A percentile compares a stretch with the other conserved stretches of the same genome.
phyloP scores from a whole-genome alignment of 1,140 invertebrate genomes.

The Drosophila aff. region DNA sequence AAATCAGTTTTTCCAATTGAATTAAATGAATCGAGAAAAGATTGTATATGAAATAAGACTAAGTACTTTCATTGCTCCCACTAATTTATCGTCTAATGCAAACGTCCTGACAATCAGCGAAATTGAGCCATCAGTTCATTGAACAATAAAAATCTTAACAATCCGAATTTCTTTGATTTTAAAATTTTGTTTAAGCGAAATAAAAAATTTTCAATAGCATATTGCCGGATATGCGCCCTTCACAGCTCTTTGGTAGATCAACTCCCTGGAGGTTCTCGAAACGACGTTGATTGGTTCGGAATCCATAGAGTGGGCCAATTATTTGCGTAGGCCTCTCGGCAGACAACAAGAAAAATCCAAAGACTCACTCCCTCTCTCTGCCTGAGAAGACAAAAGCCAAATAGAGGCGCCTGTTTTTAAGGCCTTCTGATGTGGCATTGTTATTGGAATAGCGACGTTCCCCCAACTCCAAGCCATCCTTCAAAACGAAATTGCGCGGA shows the following conservation, averaged over 20 bases:
- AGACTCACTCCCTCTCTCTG: slow-evolving; percentile 13
- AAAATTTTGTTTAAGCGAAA: slow-evolving; percentile 7
- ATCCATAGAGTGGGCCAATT: slow-evolving; percentile 49
- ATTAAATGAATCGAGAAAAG: neutral
- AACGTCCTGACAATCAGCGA: neutral
- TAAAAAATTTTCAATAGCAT: slow-evolving; percentile 18
- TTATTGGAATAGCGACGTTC: slow-evolving; percentile 66
- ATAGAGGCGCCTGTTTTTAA: slow-evolving; percentile 7
- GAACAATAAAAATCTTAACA: slow-evolving; percentile 11
- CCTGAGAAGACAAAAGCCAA: slow-evolving; percentile 29
- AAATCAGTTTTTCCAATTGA: slow-evolving; percentile 18
- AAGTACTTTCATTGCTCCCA: too few relatives aligned
- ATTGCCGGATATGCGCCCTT: slow-evolving; percentile 32
- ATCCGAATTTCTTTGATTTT: slow-evolving; percentile 3
- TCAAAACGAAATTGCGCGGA: slow-evolving; percentile 77
- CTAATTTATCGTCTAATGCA: neutral
- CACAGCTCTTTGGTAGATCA: slow-evolving; percentile 29
- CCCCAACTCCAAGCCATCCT: slow-evolving; percentile 35
- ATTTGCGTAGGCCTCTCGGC: slow-evolving; percentile 41
- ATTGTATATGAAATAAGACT: neutral
- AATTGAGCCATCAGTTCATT: neutral
- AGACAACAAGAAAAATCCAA: slow-evolving; percentile 32
- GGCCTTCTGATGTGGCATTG: slow-evolving; percentile 70
- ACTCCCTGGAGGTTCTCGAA: slow-evolving; percentile 47
- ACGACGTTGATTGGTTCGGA: slow-evolving; percentile 38